These are phyloP conservation scores for Lepus oiostolus DNA, from an alignment of 2,797 vertebrate species.

Conservation along the genomic window DNA sequence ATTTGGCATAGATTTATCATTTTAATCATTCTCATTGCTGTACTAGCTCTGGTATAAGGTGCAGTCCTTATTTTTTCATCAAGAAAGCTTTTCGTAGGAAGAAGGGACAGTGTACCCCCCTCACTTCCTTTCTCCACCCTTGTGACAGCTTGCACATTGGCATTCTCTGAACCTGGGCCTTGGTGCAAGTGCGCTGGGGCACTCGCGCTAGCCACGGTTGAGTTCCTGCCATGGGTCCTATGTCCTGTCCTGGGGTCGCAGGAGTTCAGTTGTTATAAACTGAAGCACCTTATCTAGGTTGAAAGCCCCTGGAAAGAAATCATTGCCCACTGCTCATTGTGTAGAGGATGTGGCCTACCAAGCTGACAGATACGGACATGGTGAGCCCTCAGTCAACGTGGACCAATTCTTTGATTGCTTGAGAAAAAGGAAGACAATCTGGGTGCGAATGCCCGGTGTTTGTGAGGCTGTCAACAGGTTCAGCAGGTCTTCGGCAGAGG, in stretches of 20 bases:
- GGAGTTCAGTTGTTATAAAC: neutral
- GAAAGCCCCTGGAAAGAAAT: neutral
- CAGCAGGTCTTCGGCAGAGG: neutral
- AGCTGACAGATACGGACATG: neutral
- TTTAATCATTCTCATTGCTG: neutral
- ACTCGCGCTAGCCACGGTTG: neutral
- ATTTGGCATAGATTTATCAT: neutral
- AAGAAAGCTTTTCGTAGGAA: neutral
- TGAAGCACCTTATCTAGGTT: neutral
- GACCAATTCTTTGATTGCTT: neutral
- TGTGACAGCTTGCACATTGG: too few species aligned
- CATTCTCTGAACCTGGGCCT: neutral
- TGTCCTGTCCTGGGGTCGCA: neutral
- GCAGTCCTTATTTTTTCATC: too few species aligned
- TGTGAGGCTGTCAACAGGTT: neutral
- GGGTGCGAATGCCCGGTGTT: neutral
- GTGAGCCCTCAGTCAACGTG: neutral
- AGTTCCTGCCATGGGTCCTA: neutral
- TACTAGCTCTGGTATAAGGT: neutral
- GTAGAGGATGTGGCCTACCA: too few species aligned
- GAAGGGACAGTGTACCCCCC: neutral
- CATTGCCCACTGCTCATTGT: rapidly evolving
- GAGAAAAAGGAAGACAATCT: neutral
- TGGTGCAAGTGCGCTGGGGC: neutral
- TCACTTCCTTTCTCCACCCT: neutral